phyloP scores from a whole-genome alignment of 2,797 vertebrate genomes.

The Cyprinodon diabolis region DNA sequence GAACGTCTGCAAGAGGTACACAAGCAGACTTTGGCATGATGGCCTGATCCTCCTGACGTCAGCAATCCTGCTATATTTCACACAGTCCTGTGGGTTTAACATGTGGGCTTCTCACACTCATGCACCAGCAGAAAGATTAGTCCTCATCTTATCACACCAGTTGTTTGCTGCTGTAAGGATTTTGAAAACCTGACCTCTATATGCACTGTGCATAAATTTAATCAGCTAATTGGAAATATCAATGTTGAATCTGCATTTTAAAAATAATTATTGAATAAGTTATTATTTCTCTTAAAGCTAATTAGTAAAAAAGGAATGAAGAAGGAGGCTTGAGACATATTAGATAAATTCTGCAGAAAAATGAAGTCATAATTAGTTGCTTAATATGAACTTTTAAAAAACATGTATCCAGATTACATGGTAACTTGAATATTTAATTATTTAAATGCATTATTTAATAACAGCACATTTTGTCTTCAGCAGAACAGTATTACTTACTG shows the following conservation, averaged over 20 bases:
- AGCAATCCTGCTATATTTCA: slow-evolving; percentile 43
- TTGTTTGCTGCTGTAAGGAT: slow-evolving; percentile 24
- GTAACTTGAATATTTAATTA: no score
- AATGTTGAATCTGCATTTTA: neutral
- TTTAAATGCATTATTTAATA: no score
- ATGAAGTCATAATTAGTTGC: neutral
- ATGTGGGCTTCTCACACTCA: slow-evolving; percentile 36
- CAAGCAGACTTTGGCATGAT: slow-evolving; percentile 13
- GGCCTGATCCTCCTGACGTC: slow-evolving; percentile 42
- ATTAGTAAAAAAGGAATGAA: neutral
- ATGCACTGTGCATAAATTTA: slow-evolving; percentile 8
- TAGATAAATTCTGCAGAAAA: neutral
- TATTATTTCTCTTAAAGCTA: neutral
- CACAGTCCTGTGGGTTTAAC: slow-evolving; percentile 39
- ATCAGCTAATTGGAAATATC: neutral
- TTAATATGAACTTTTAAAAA: no score
- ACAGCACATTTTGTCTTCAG: no score
- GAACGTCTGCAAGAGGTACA: slow-evolving; percentile 14
- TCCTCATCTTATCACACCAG: slow-evolving; percentile 38
- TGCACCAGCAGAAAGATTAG: slow-evolving; percentile 23
- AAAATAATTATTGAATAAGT: neutral
- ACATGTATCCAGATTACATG: no score
- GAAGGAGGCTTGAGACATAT: neutral
- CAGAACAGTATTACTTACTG: no score
- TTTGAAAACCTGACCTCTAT: slow-evolving; percentile 21